Evolutionary conservation across 2,797 vertebrate species (phyloP), one percentile per base, ranked within the genome.

Genomic region (Sparidentex hasta): DNA sequence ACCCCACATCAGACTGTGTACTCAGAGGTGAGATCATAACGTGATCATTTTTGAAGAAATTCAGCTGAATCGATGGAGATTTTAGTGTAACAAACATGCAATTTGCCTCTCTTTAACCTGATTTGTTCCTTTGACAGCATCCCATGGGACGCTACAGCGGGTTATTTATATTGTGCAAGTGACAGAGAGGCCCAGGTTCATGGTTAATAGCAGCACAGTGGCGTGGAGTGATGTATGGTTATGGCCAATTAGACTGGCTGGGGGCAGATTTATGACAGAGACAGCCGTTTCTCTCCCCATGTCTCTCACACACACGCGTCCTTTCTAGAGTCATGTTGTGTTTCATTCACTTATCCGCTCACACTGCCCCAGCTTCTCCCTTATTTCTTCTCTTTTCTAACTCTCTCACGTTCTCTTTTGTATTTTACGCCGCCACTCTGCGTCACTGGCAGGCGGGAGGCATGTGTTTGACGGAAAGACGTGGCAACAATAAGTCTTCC

Each of bases 241-340:
- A 91, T 86, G 73, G 85, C 81, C 90, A 90, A 82, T 93, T 93
- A 92, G 71, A 90, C 82, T 73, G 90, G 59, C 72, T 83, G 66
- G 51, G 74, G 75, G 81, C 65, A 77, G 90, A 91, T 93, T 93
- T 92, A 93, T 90, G 82, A 74, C 71, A 0, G 23, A 77, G 74
- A 75, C 66, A 7, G 48, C 17, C 65, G 66, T 90, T 74, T 84
- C 51, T 81, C 74, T 74, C 51, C 66, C 50, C 33, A 48, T 66
- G 59, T 82, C 74, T 67, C 56, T 55, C 41, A 64, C 27, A 62
- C 47, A 50, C 51, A 62, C 14, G 33, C 3, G 25, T 47, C 61
- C 65, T 64, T 74, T 74, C 14, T 62, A 13, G n/a, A 74, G 46
- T 63, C 69, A 18, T 76, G 65, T 20, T 62, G 38, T 62, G 41